Percentiles rank a stretch among this genome's conserved stretches.
Evolutionary conservation across 2,113 vertebrate species (phyloP).

Genomic region (Bambusicola thoracicus): DNA sequence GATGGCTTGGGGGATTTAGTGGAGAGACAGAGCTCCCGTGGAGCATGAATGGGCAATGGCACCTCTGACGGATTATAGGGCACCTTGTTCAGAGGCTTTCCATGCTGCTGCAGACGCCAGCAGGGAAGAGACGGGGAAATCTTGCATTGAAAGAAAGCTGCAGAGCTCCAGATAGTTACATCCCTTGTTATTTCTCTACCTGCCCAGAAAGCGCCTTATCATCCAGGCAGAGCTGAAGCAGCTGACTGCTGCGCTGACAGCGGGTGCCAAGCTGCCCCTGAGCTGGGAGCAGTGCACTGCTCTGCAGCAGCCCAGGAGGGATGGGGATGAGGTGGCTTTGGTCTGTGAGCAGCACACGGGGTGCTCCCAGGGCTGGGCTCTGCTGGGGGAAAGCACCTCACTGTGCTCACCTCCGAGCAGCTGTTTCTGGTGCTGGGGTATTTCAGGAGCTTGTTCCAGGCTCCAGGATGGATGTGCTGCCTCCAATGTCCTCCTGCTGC

Average conservation of each 20-base stretch:
- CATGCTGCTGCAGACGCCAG: background rate
- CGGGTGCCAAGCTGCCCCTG: background rate
- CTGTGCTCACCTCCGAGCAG: rapidly evolving
- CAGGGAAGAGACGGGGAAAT: background rate
- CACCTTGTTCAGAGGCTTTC: background rate
- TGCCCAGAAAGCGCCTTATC: rapidly evolving
- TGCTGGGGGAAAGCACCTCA: background rate
- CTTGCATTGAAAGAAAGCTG: background rate
- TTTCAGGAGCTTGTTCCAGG: background rate
- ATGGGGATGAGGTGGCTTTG: background rate
- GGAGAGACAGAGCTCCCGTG: background rate
- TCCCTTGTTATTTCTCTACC: rapidly evolving
- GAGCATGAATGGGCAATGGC: background rate
- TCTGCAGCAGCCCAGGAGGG: no score
- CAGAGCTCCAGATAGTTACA: background rate
- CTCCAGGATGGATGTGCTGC: rapidly evolving
- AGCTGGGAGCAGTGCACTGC: rapidly evolving
- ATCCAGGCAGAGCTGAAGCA: rapidly evolving
- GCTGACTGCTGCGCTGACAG: background rate
- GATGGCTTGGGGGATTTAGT: constrained; percentile 44
- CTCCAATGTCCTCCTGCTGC: background rate
- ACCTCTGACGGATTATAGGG: background rate
- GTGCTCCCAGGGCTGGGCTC: rapidly evolving
- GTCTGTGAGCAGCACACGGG: background rate
- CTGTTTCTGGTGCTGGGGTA: background rate